Evolutionary conservation across 1,140 invertebrate species (phyloP).

Genomic region (Drosophila eugracilis): DNA sequence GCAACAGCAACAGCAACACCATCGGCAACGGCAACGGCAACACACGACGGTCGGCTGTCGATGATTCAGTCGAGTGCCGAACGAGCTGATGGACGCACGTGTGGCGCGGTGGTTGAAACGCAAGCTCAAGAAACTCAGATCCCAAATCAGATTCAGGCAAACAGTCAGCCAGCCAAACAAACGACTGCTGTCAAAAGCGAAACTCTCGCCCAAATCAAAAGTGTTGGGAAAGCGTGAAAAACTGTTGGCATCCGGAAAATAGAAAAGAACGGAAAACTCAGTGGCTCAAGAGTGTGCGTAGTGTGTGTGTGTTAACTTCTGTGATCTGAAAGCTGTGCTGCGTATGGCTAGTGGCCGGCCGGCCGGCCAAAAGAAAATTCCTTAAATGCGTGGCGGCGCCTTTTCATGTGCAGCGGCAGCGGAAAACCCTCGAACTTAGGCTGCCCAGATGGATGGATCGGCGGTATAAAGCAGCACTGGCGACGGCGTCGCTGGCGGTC

Average conservation of each 20-base stretch:
- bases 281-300: no score
- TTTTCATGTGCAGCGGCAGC: constrained; percentile 60
- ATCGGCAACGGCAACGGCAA: constrained; percentile 35
- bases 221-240: constrained; percentile 50
- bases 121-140: not conserved
- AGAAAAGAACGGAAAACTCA: not conserved
- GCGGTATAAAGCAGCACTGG: constrained; percentile 56
- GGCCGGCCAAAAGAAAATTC: constrained; percentile 64
- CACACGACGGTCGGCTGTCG: constrained; percentile 36
- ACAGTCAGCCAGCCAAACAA: not conserved
- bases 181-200: constrained; percentile 10
- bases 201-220: constrained; percentile 22
- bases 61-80: constrained; percentile 76
- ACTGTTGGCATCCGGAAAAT: constrained; percentile 26
- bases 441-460: constrained; percentile 77
- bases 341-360: constrained; percentile 68
- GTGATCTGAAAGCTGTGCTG: constrained; percentile 27
- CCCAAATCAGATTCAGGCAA: constrained; percentile 5
- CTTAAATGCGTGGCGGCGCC: constrained; percentile 58
- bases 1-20: constrained; percentile 3
- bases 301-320: constrained; percentile 29
- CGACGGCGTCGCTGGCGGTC: constrained; percentile 54
- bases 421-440: constrained; percentile 52
- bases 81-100: constrained; percentile 74
- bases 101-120: constrained; percentile 54